Conservation (phyloP, 2,797 vertebrate genomes). For the Cuculus canorus region DNA sequence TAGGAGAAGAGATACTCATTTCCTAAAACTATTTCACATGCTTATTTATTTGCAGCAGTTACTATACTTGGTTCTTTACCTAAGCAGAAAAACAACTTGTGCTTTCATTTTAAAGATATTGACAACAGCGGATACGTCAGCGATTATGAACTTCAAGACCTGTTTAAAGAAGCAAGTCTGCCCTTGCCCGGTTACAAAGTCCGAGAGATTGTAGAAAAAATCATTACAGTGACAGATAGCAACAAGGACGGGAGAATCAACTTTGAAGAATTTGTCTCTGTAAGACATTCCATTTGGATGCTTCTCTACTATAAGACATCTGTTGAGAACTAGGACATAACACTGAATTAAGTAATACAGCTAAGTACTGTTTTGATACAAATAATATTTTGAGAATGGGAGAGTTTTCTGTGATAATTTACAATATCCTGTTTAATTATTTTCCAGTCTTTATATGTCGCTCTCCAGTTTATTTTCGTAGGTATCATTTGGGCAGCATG, state of each 20-base stretch:
- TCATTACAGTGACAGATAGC: constrained; percentile 86
- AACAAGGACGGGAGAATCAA: constrained; percentile 95
- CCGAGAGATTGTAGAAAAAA: constrained; percentile 91
- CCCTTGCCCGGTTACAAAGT: constrained; percentile 94
- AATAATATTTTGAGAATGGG: background rate
- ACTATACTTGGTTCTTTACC: background rate
- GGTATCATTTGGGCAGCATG: background rate
- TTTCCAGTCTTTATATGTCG: background rate
- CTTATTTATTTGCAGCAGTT: background rate
- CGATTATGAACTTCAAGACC: constrained; percentile 95
- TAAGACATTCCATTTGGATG: constrained; percentile 64
- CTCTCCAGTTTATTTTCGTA: background rate
- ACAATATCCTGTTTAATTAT: background rate
- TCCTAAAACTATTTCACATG: background rate
- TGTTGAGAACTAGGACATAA: background rate
- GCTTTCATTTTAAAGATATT: constrained; percentile 82
- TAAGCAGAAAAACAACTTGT: background rate
- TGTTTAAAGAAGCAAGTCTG: constrained; percentile 94
- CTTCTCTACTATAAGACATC: background rate
- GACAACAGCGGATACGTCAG: constrained; percentile 95
- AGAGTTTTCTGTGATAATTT: background rate
- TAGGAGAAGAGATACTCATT: background rate
- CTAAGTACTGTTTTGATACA: background rate
- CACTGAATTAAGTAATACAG: background rate
- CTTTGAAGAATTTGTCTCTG: constrained; percentile 96